Conservation (phyloP, 2,888 invertebrate genomes). For the Orthosia incerta region DNA sequence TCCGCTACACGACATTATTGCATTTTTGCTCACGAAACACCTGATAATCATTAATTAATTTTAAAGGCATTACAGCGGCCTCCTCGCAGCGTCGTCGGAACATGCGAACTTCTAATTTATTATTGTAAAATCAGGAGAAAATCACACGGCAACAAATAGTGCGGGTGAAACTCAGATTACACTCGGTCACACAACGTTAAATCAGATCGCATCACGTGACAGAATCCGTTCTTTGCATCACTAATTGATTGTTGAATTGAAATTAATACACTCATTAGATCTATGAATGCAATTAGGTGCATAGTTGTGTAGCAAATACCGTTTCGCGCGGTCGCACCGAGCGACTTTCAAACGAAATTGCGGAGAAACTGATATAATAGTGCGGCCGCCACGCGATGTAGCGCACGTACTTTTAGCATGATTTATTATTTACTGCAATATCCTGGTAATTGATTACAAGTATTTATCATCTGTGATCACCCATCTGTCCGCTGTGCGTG, state of each 20-base stretch:
- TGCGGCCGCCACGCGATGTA: slow-evolving; percentile 76
- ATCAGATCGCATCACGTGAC: slow-evolving; percentile 74
- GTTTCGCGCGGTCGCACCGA: slow-evolving; percentile 84
- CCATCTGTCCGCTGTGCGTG: slow-evolving; percentile 25
- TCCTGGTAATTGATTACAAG: slow-evolving; percentile 51
- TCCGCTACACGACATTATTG: slow-evolving; percentile 59
- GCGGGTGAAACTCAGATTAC: slow-evolving; percentile 67
- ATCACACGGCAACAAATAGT: slow-evolving; percentile 54
- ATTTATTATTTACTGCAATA: slow-evolving; percentile 60
- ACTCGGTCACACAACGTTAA: slow-evolving; percentile 61
- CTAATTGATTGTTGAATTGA: slow-evolving; percentile 78
- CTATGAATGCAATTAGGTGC: slow-evolving; percentile 85
- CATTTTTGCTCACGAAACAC: slow-evolving; percentile 62
- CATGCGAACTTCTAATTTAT: slow-evolving; percentile 68
- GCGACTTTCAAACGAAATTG: slow-evolving; percentile 86
- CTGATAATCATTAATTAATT: slow-evolving; percentile 64
- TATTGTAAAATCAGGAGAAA: slow-evolving; percentile 63
- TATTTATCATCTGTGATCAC: slow-evolving; percentile 43
- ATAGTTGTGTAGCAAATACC: slow-evolving; percentile 82
- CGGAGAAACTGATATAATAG: slow-evolving; percentile 86
- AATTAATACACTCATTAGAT: slow-evolving; percentile 82
- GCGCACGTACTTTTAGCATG: slow-evolving; percentile 51
- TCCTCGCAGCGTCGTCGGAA: slow-evolving; percentile 37
- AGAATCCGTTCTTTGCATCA: slow-evolving; percentile 75
- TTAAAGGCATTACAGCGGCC: slow-evolving; percentile 49